Evolutionary conservation across 2,797 vertebrate genomes (phyloP).

Genomic region (Intellagama lesueurii): DNA sequence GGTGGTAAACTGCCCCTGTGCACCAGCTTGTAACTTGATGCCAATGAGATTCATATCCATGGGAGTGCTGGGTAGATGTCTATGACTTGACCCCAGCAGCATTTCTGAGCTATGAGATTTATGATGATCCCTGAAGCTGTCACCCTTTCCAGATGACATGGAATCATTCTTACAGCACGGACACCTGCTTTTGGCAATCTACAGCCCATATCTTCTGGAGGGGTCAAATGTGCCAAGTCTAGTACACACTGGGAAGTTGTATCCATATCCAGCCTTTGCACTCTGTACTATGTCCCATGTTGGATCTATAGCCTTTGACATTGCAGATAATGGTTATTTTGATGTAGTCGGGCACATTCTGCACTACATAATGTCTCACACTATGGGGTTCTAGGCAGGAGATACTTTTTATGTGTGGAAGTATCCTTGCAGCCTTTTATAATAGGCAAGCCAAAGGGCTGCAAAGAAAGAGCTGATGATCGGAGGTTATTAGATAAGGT

Average conservation of each 20-base stretch:
- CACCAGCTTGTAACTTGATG: slow-evolving; percentile 11
- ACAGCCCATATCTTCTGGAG: neutral
- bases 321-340: neutral
- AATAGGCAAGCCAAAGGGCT: neutral
- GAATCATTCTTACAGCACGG: neutral
- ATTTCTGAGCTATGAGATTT: slow-evolving; percentile 19
- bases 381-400: neutral
- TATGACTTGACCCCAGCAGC: neutral
- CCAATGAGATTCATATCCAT: neutral
- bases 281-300: neutral
- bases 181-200: slow-evolving; percentile 2
- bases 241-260: neutral
- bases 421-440: neutral
- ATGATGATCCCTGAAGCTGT: slow-evolving; percentile 9
- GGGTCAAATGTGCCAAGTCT: neutral
- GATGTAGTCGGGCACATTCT: neutral
- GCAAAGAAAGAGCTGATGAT: neutral
- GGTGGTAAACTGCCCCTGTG: neutral
- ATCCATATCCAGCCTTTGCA: neutral
- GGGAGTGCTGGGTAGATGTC: neutral
- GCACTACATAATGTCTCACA: neutral
- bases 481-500: too few species aligned
- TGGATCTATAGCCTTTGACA: neutral
- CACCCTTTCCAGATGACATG: neutral
- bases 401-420: neutral